Conservation (phyloP, 1,140 invertebrate species). For the Euura saliciscinereae region DNA sequence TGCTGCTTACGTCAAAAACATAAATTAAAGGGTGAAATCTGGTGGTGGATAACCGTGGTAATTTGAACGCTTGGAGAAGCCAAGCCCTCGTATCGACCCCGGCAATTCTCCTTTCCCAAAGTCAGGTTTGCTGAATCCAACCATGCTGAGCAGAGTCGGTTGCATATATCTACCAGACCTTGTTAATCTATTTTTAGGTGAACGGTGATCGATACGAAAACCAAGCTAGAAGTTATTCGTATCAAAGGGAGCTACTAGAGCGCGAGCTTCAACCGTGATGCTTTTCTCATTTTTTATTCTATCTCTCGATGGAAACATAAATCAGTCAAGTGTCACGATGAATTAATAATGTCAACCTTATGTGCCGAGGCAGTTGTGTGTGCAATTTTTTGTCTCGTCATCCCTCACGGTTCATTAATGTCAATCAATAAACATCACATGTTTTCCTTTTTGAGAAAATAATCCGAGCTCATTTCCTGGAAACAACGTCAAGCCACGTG, state of each 20-base stretch:
- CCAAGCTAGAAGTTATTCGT: background rate
- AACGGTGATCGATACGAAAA: background rate
- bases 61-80: slow-evolving; percentile 11
- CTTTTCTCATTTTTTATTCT: too few species aligned
- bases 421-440: too few species aligned
- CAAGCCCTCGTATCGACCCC: slow-evolving; percentile 12
- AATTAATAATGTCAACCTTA: too few species aligned
- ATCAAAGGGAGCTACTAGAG: background rate
- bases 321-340: too few species aligned
- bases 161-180: background rate
- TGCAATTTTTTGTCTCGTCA: too few species aligned
- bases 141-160: too few species aligned
- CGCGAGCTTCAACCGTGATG: too few species aligned
- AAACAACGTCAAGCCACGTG: background rate
- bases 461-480: too few species aligned
- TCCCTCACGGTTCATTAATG: too few species aligned
- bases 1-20: background rate
- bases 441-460: too few species aligned
- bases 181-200: background rate
- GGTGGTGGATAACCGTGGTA: background rate
- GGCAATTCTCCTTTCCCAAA: background rate
- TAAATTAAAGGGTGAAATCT: slow-evolving; percentile 6
- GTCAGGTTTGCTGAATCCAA: background rate
- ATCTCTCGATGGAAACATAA: too few species aligned
- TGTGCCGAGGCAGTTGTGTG: too few species aligned